These are phyloP conservation scores for Anomalospiza imberbis DNA, from an alignment of 2,797 vertebrate genomes.

Conservation along the genomic window DNA sequence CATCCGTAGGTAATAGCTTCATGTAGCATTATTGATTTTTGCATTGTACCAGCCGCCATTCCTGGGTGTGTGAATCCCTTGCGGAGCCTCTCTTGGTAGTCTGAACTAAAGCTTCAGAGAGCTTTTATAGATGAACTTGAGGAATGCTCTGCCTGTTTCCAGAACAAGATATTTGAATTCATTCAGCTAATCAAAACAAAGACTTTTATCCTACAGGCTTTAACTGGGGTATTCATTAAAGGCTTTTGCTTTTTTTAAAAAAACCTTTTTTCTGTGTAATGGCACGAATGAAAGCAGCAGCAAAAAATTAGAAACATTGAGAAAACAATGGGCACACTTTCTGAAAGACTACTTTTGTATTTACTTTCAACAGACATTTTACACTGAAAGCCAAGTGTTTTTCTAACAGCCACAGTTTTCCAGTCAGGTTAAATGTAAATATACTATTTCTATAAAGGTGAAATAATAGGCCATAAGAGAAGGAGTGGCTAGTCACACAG, in stretches of 20 bases:
- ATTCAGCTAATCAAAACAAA: not conserved
- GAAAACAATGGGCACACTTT: not conserved
- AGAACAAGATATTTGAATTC: not conserved
- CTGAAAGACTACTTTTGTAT: not conserved
- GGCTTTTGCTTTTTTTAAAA: not conserved
- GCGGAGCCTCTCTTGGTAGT: not conserved
- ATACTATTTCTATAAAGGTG: not conserved
- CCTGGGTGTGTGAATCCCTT: not conserved
- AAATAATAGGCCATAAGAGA: not conserved
- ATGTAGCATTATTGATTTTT: not conserved
- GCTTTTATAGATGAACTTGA: not conserved
- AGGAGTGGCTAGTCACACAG: not conserved
- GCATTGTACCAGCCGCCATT: not conserved
- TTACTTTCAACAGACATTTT: conserved; percentile 4
- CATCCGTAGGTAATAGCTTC: not conserved
- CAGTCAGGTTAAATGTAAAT: not conserved
- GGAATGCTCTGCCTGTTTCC: not conserved
- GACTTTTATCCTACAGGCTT: not conserved
- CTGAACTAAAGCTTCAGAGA: not conserved
- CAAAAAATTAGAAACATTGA: not conserved
- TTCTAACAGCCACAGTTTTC: not conserved
- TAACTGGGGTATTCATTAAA: not conserved
- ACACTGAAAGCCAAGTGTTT: not conserved
- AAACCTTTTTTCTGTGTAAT: not conserved
- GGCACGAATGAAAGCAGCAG: not conserved